Evolutionary conservation across 2,888 invertebrate species (phyloP), one percentile per base, ranked within the genome.

Genomic region (Resseliella maxima): DNA sequence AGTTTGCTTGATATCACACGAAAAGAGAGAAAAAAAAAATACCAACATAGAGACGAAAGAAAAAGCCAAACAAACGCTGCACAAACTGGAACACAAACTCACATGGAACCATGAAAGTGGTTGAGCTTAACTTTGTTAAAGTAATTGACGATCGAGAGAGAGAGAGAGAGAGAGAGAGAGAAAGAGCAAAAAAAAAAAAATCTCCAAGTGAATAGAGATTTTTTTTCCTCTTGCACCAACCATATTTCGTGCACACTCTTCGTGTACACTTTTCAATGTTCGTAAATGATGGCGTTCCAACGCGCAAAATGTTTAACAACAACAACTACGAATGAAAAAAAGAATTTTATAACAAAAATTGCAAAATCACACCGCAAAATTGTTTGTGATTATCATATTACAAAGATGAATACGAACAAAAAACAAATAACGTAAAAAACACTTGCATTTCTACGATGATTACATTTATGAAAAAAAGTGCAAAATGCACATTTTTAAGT

Each of bases 391-490:
- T 72, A 72, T 72, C 31, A 72, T 72, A 15, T 72, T 72, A 72
- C 15, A 72, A 27, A 72, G 24, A 24, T 24, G 1, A 31, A 72
- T 31, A 59, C 1, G 24, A 27, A 27, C 3, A 59, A 27, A 59
- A 27, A 59, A 27, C 18, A 18, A 50, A 18, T 3, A 15, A 31
- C 1, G 31, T 1, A 31, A 31, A 72, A 72, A 24, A 59, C 3
- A n/a, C 1, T 59, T 59, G 24, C 59, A 59, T 59, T 72, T 27
- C 72, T 35, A 31, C n/a, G 35, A 72, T 72, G 31, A 72, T 72
- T 72, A 72, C 72, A 72, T 72, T 72, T 72, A 24, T 41, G 18
- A 18, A 50, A 59, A 72, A 72, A 72, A 72, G 72, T 72, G 72
- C 72, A 72, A 72, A 72, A 72, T 72, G 72, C 31, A 72, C 72